Base-by-base conservation (phyloP, 92 coral and sea anemone species). In the Phymanthus crucifer region DNA sequence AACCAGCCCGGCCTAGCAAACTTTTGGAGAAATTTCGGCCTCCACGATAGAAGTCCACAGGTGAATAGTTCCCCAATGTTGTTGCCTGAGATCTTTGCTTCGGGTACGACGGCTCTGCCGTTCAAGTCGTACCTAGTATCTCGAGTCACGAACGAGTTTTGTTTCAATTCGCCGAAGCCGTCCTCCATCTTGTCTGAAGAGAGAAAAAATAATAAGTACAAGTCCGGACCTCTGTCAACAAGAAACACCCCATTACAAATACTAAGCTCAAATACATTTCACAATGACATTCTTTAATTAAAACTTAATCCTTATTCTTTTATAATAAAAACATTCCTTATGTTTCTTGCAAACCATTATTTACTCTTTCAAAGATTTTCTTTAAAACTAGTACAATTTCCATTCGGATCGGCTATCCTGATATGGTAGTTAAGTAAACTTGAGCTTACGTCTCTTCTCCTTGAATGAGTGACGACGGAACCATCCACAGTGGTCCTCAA, bases 1-100 rank as follows among this genome's bases (percentile, higher is more conserved):
- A 96, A 93, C 98, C 98, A 96, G 50, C 84, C 87, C 21, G 99
- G 82, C 8, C 76, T 70, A 12, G 97, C 95, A 45, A 90, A 87
- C 17, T 85, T 80, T 61, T 96, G 99, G 5, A 96, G 80, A 61
- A 84, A 83, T 33, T 26, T 72, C 17, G 97, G 91, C 32, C 93
- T 74, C 85, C 87, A 80, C 1, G 82, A 19, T 0, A 74, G 33
- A 79, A 91, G 74, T 24, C 99, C 99, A 48, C 97, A 96, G 0
- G 88, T 66, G 40, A 83, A 67, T n/a, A n/a, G n/a, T 64, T 74
- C 80, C 34, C 31, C 45, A 10, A 31, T 35, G 7, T 61, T 34
- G 11, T 61, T 12, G 13, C 26, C 47, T 14, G 23, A 26, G 9
- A 12, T 40, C 12, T 36, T 33, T 64, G 34, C 72, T 11, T 64